Evolutionary conservation across 2,113 vertebrate species (phyloP), one percentile per base, ranked within the genome.

Genomic region (Cardinalis cardinalis): DNA sequence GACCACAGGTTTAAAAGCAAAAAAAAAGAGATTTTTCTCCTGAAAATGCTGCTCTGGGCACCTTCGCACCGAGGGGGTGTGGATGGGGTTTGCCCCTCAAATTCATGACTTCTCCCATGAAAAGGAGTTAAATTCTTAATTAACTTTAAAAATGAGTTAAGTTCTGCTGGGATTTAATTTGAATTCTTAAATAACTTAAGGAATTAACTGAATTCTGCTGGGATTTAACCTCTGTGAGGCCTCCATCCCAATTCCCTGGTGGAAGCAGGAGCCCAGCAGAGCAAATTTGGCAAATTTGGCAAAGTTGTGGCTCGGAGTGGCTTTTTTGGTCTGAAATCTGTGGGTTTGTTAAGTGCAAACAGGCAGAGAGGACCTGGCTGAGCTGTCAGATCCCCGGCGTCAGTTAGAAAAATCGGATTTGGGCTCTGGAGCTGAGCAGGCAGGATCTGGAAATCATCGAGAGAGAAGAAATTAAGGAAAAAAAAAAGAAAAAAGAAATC

Each of bases 121-220:
- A n/a, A 55, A 46, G 34, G 51, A 41, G 29, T 41, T 23, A 34
- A 41, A 29, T 23, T 29, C 29, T 18, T 24, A 16, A 34, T 44
- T 18, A 9, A 9, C 26, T 72, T 36, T 0, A 8, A 28, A 24
- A 38, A 11, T 2, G 0, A 31, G 17, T 2, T 2, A 11, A 52
- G 28, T 38, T 52, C 51, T 53, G 51, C 26, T 9, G 32, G 17
- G 7, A 3, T 21, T 44, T 14, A 4, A 38, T 43, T 52, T 9
- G 11, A 61, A 53, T 36, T 82, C n/a, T 18, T 26, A 18, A 82
- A 26, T 26, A 52, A 31, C 5, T 34, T 2, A 2, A 32, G 28
- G 32, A 61, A 32, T 44, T 26, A 3, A 14, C 14, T 18, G 1
- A 28, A 29, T 72, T 32, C n/a, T 18, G 58, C n/a, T 18, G 40